Evolutionary conservation across 1,140 invertebrate genomes (phyloP), one percentile per base, ranked within the genome.

Genomic region (Kradibia gibbosae): DNA sequence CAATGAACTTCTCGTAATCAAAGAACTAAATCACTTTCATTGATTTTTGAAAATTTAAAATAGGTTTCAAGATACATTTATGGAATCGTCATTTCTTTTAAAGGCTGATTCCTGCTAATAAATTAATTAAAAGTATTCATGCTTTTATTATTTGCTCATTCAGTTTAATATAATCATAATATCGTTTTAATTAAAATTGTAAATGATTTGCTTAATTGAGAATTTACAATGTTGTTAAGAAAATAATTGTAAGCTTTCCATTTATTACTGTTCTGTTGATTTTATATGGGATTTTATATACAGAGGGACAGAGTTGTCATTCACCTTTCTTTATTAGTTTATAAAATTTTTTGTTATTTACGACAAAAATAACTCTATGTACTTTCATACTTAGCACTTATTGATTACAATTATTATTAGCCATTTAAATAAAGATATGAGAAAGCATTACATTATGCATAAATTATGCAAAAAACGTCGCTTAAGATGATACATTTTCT

Each of bases 181-280:
- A 71, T 34, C 36, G 53, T 15, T 55, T n/a, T 20, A 53, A 20
- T 39, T 70, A 36, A 17, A 78, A 55, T 78, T 57, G 17, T 28
- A 39, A n/a, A 55, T 13, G 20, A 25, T 55, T 78, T 48, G 42
- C 71, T 53, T 55, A 70, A 70, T 28, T 50, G 50, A 78, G 42
- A 55, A 65, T 60, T 48, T 78, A 60, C 53, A 45, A 62, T 76
- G 62, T 76, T 28, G 45, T 77, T 77, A 77, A 65, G 75, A 77
- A 77, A 77, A 77, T 77, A 77, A 39, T 77, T 77, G 60, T 77
- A 77, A 48, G 39, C 2, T 77, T 77, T 36, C 45, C 73, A 60
- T 67, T 45, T 39, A 42, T 7, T 50, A 34, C 25, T 67, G 45
- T 11, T 62, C 57, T n/a, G 5, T 22, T 31, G 55, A 4, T 67